Evolutionary conservation across 2,113 vertebrate species (phyloP).

Genomic region (Gambusia affinis): DNA sequence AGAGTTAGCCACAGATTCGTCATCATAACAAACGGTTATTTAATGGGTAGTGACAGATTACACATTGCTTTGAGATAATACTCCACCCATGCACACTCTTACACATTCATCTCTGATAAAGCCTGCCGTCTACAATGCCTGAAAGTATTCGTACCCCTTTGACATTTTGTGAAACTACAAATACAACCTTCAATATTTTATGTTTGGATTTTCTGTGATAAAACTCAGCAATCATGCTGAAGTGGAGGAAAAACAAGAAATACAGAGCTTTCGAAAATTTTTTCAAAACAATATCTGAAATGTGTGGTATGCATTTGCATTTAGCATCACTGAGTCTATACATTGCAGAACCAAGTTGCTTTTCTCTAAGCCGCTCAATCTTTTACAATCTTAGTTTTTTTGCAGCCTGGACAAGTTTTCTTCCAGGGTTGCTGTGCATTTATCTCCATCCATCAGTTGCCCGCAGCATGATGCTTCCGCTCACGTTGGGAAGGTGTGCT

Average conservation of each 20-base stretch:
- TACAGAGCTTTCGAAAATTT: not conserved
- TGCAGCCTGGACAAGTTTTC: not conserved
- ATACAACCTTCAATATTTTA: not conserved
- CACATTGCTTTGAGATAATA: not conserved
- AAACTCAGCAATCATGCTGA: not conserved
- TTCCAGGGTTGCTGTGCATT: not conserved
- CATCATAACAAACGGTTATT: not conserved
- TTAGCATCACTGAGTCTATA: too few species aligned
- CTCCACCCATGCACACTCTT: not conserved
- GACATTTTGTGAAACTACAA: not conserved
- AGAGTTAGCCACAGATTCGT: not conserved
- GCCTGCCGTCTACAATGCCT: not conserved
- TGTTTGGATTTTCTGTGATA: not conserved
- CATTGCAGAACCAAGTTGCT: too few species aligned
- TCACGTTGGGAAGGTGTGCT: too few species aligned
- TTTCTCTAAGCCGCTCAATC: too few species aligned
- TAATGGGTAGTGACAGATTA: not conserved
- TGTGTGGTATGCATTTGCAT: too few species aligned
- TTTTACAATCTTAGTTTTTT: too few species aligned
- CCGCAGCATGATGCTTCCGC: not conserved
- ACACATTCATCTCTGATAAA: not conserved
- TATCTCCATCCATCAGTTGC: not conserved
- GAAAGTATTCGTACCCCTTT: not conserved
- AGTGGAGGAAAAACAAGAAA: not conserved
- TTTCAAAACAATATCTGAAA: too few species aligned